Evolutionary conservation across 2,888 invertebrate genomes (phyloP).

Genomic region (Druceiella hillmani): DNA sequence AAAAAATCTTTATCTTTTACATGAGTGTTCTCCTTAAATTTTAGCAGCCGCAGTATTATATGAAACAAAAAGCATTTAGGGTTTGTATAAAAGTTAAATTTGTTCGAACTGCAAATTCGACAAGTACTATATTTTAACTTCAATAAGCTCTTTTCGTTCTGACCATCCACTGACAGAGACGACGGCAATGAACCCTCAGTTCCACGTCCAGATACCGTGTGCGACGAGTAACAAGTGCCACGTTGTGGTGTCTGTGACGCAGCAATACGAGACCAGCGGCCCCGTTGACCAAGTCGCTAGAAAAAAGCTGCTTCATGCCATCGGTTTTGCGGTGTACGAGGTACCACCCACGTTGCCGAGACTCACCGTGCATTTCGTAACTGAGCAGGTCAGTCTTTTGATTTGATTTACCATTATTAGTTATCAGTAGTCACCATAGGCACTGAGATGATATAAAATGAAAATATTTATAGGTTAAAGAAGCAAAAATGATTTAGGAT

Average conservation of each 20-base stretch:
- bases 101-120: too few relatives aligned
- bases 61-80: too few relatives aligned
- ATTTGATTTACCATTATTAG: too few relatives aligned
- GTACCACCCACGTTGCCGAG: conserved; percentile 57
- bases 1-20: too few relatives aligned
- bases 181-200: conserved; percentile 64
- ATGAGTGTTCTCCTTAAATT: too few relatives aligned
- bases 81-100: too few relatives aligned
- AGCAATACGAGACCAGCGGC: conserved; percentile 53
- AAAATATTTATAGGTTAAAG: neutral
- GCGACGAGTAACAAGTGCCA: conserved; percentile 59
- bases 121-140: too few relatives aligned
- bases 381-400: conserved; percentile 51
- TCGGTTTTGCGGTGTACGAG: conserved; percentile 69
- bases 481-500: neutral
- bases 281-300: conserved; percentile 36
- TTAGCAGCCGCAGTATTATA: too few relatives aligned
- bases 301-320: conserved; percentile 51
- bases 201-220: conserved; percentile 63
- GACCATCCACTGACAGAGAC: too few relatives aligned
- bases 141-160: too few relatives aligned
- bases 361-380: conserved; percentile 54
- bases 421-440: too few relatives aligned
- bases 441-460: neutral
- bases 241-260: conserved; percentile 67